These are phyloP conservation scores for Psilopogon haemacephalus DNA, from an alignment of 2,113 vertebrate species.

Conservation along the genomic window DNA sequence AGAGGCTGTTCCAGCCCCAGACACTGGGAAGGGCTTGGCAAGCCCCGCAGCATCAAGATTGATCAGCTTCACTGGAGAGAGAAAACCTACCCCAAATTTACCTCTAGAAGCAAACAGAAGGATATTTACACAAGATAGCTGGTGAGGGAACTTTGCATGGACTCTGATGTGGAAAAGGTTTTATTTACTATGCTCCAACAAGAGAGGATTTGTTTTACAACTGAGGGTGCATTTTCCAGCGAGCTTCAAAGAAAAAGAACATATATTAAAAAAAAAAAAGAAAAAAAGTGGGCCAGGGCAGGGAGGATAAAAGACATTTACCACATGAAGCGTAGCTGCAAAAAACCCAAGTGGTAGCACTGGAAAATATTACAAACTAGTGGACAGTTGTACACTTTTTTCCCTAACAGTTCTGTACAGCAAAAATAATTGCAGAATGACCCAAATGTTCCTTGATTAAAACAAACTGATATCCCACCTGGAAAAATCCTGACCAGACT, in stretches of 20 bases:
- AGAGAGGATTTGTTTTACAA: conserved; percentile 28
- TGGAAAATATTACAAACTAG: conserved; percentile 18
- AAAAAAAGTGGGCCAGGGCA: too few species aligned
- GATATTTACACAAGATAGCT: conserved; percentile 31
- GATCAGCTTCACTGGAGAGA: neutral
- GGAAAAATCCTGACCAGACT: conserved; percentile 44
- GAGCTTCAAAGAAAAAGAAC: conserved; percentile 31
- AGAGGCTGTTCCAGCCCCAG: neutral
- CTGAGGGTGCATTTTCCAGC: neutral
- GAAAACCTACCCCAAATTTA: neutral
- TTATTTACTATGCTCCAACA: conserved; percentile 18
- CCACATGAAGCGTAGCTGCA: neutral
- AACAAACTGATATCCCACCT: conserved; percentile 46
- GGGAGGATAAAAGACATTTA: neutral
- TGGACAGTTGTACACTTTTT: neutral
- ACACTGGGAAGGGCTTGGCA: neutral
- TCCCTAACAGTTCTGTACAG: neutral
- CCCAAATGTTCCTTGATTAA: neutral
- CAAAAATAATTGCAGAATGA: neutral
- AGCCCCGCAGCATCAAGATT: rapidly evolving
- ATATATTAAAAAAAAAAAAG: too few species aligned
- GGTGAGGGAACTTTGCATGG: neutral
- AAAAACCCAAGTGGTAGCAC: neutral
- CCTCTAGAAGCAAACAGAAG: neutral
- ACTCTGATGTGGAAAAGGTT: neutral